phyloP scores from a whole-genome alignment of 2,113 vertebrate genomes.

The Struthio camelus region DNA sequence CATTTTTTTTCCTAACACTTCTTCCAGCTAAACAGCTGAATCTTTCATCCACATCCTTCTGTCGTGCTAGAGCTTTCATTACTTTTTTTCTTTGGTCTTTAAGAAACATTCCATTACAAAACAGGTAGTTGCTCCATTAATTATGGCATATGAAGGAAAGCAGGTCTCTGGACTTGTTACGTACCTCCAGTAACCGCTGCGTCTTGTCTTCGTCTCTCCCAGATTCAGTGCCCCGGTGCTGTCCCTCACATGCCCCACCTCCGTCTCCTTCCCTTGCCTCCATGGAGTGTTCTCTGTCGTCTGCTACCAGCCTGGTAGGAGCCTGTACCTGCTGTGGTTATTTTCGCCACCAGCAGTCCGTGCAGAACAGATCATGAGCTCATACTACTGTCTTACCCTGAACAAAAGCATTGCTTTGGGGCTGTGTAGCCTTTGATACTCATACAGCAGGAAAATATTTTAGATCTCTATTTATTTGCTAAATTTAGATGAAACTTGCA shows the following conservation, averaged over 20 bases:
- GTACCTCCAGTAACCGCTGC: too few species aligned
- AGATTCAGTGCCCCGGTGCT: not conserved
- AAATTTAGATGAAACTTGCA: fast-evolving
- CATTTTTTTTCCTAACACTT: not conserved
- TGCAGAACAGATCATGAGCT: not conserved
- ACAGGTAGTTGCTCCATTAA: not conserved
- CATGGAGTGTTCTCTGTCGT: not conserved
- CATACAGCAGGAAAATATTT: not conserved
- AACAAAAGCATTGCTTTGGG: too few species aligned
- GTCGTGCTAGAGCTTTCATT: not conserved
- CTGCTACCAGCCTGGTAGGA: fast-evolving
- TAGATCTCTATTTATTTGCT: fast-evolving
- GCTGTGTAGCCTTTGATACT: not conserved
- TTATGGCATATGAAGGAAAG: not conserved
- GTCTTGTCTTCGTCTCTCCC: not conserved
- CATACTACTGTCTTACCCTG: too few species aligned
- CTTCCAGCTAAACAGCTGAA: fast-evolving
- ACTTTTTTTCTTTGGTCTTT: not conserved
- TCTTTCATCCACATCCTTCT: fast-evolving
- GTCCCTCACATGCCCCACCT: fast-evolving
- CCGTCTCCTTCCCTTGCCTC: not conserved
- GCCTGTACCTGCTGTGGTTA: not conserved
- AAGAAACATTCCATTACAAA: not conserved
- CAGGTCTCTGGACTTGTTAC: fast-evolving
- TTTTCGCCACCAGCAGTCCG: not conserved